Base-by-base conservation (phyloP, 2,888 invertebrate species). In the Cheilosia grossa region DNA sequence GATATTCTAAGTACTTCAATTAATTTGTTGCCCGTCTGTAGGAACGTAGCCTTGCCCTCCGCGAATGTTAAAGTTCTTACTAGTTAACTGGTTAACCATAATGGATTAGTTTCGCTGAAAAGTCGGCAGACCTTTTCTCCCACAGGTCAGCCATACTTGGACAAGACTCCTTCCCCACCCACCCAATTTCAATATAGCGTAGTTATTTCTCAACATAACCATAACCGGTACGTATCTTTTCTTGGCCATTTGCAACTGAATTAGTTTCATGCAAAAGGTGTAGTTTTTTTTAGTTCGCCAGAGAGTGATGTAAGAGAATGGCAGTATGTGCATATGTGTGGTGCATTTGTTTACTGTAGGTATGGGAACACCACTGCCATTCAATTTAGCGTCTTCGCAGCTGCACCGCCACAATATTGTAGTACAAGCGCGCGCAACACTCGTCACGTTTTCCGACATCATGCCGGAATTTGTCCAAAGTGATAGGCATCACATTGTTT, bases 391-490 rank as follows among this genome's bases (percentile, higher is more conserved):
- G 66, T 75, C 80, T 63, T 79, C 63, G 53, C 85, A 85, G 85
- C 85, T 85, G 85, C 85, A 81, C 66, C 70, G 63, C 77, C 80
- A 85, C 74, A 75, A 64, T 67, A 66, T 37, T 17, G 74, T 74
- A 75, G 56, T 80, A 80, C 67, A 80, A 61, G 67, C 73, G 61
- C 74, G 81, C 70, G 80, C 70, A 77, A 67, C 75, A 85, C 81
- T 85, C 81, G 85, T 85, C 85, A 85, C 85, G 85, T 85, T 85
- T 85, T 72, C 72, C 85, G 85, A 85, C 85, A 85, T 81, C 85
- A 85, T 85, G 85, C 85, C 85, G 85, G 85, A 85, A 85, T 85
- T 85, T 85, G 85, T 85, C 85, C 85, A 85, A 85, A 85, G 85
- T 85, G 85, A 85, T 85, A 85, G 85, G 75, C 81, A 85, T 85